Evolutionary conservation across 2,888 invertebrate genomes (phyloP).

Genomic region (Cactoblastis cactorum): DNA sequence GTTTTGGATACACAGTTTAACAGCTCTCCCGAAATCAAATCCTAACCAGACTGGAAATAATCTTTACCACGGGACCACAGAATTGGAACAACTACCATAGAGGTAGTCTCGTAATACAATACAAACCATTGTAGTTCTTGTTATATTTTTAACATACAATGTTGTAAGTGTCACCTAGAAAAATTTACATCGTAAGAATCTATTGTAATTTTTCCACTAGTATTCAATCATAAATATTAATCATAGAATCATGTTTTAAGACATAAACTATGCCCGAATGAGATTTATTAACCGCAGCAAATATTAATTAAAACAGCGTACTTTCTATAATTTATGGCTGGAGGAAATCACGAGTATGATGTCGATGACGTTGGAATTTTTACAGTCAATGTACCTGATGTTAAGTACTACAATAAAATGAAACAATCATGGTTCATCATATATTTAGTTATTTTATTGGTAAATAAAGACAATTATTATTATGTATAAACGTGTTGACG

Average conservation of each 20-base stretch:
- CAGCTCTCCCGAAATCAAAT: no score
- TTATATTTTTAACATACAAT: no score
- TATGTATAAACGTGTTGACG: background rate
- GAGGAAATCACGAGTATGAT: constrained; percentile 36
- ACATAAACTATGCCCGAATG: constrained; percentile 34
- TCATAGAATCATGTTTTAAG: constrained; percentile 5
- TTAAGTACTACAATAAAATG: constrained; percentile 54
- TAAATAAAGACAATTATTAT: constrained; percentile 41
- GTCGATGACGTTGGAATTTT: constrained; percentile 39
- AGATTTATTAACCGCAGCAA: constrained; percentile 31
- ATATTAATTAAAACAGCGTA: constrained; percentile 44
- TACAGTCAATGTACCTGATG: constrained; percentile 31
- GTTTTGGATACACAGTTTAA: no score
- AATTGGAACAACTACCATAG: no score
- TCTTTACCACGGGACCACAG: no score
- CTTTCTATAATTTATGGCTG: constrained; percentile 43
- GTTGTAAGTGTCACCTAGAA: no score
- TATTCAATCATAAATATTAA: no score
- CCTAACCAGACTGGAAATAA: no score
- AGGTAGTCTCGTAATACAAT: no score
- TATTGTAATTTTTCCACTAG: no score
- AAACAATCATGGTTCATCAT: constrained; percentile 45
- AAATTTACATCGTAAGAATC: no score
- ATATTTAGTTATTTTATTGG: constrained; percentile 38
- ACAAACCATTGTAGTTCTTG: no score